phyloP scores from a whole-genome alignment of 2,797 vertebrate species.

The Muscicapa striata region DNA sequence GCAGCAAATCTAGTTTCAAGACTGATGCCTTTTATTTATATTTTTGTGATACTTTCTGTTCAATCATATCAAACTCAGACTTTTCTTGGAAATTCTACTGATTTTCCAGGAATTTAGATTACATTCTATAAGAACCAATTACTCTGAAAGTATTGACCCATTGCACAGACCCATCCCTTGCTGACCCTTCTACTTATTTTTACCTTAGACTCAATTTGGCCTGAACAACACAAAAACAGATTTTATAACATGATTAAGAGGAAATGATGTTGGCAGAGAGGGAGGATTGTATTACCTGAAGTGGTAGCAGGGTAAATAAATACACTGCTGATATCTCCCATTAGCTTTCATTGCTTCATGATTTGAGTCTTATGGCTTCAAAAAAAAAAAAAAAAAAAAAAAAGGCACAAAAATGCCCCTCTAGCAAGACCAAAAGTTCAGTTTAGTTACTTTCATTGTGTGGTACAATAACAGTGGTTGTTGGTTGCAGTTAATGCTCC shows the following conservation, averaged over 20 bases:
- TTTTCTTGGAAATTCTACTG: neutral
- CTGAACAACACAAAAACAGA: neutral
- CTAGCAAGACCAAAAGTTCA: neutral
- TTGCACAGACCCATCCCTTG: neutral
- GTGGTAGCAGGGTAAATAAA: neutral
- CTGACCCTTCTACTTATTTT: slow-evolving; percentile 13
- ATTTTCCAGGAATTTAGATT: slow-evolving; percentile 13
- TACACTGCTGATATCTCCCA: neutral
- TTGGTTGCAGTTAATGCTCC: neutral
- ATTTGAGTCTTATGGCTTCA: neutral
- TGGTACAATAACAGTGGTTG: neutral
- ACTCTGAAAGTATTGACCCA: neutral
- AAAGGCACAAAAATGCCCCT: fast-evolving
- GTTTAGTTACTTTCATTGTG: neutral
- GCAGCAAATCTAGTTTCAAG: neutral
- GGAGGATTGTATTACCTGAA: neutral
- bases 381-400: neutral
- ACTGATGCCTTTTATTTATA: neutral
- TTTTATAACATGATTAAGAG: neutral
- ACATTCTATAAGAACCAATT: neutral
- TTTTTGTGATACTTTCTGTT: neutral
- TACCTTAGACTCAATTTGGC: neutral
- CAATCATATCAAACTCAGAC: neutral
- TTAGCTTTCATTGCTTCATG: neutral
- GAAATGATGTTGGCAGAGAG: neutral